Evolutionary conservation across 2,888 invertebrate species (phyloP), one percentile per base, ranked within the genome.

Genomic region (Chrysodeixis includens): DNA sequence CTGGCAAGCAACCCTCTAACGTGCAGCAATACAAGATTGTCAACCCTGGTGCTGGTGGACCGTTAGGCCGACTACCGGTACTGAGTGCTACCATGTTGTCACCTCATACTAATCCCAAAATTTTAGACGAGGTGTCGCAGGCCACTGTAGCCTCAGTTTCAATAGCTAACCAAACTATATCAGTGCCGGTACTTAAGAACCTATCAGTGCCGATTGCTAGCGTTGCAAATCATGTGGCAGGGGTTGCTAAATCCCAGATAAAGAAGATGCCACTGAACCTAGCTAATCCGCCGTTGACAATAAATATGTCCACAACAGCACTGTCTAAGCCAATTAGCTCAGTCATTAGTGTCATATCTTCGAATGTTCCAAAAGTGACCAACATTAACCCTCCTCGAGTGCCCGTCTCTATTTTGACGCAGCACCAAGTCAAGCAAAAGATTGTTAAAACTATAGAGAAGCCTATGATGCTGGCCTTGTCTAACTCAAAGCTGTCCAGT

Each of bases 71-170:
- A 1, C 78, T 95, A 32, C 95, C 95, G 0, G 84, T 94, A 12
- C 83, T 94, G 12, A 92, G 92, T n/a, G 76, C 81, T 10, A 76
- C 79, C 0, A 76, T 79, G 79, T 55, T 79, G 1, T 88, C 94
- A 1, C 93, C 92, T 6, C 94, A 94, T 72, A 74, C 93, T 1
- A 93, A 94, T 64, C 91, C 95, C 1, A 95, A 95, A 75, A 93
- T 95, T 44, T 88, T 95, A 0, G 95, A 95, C 61, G 96, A 96
- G 79, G 95, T 96, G 1, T 95, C 96, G 1, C 96, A 96, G 86
- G 95, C 96, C 6, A 96, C 96, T 12, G 96, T 95, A 0, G 95
- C 95, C 10, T 95, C 95, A 0, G 95, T 95, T 7, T 95, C 95
- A 0, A 95, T 95, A 52, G 95, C 95, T 5, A 95, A 95, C 74